Evolutionary conservation across 2,797 vertebrate genomes (phyloP), one percentile per base, ranked within the genome.

Genomic region (Alca torda): DNA sequence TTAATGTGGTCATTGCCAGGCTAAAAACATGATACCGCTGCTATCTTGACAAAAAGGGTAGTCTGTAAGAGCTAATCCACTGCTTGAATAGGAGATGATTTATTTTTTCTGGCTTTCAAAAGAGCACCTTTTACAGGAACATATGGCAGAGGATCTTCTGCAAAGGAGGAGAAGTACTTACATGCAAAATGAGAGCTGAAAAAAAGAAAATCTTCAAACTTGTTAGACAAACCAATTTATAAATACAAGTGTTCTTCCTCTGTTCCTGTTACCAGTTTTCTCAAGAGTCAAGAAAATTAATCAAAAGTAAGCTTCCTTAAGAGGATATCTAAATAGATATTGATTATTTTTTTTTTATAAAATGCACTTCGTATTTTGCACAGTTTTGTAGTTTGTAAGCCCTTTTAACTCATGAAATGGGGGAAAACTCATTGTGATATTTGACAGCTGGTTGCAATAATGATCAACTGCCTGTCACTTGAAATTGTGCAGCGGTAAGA

Each of bases 201-300:
- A 10, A 81, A 90, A 68, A 53, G 37, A 72, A 54, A 83, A 39
- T 60, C 79, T 89, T 90, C 41, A 64, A 82, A 80, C 84, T 60
- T 84, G 72, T 88, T 96, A 92, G 84, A 76, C 87, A 84, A 95
- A 94, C 74, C 75, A 84, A 56, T 93, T 94, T 94, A 73, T 89
- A 92, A 89, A 82, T 53, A 69, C 60, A 89, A 93, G 33, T 43
- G 68, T 84, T 91, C 78, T 96, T 95, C 64, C 67, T 93, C 89
- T 91, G 43, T 68, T 95, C 61, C 70, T 94, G n/a, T 64, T 96
- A 88, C 35, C 43, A 92, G 73, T 70, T 96, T 78, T 92, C 93
- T 95, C 77, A 92, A 50, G 84, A 93, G 74, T 90, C 87, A 94
- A 61, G 90, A 90, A 92, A 87, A 90, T 78, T 69, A 95, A 96